Conservation (phyloP, 2,888 invertebrate species). For the Invenusta paracnida region DNA sequence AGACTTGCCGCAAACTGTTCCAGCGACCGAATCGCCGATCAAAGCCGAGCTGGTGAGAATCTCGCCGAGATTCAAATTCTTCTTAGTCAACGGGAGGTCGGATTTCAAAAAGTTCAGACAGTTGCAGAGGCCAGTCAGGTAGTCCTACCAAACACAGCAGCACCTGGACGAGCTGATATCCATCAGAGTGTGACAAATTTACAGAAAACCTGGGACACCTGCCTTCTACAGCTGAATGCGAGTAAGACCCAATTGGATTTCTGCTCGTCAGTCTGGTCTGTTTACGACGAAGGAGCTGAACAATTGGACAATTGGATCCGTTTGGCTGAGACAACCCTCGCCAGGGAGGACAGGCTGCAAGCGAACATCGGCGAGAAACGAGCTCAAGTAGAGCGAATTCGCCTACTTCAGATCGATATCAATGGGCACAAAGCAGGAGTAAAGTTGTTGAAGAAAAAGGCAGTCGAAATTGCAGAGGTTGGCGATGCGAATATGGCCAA, state of each 20-base stretch:
- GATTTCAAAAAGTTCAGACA: constrained; percentile 10
- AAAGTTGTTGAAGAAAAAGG: neutral
- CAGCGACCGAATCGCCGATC: constrained; percentile 17
- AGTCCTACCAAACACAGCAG: constrained; percentile 68
- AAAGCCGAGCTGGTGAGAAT: neutral
- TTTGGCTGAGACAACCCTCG: neutral
- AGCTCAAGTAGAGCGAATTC: neutral
- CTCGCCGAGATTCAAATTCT: neutral
- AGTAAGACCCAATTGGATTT: constrained; percentile 72
- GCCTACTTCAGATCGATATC: neutral
- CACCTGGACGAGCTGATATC: constrained; percentile 71
- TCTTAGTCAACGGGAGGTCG: constrained; percentile 15
- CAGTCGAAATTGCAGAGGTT: neutral
- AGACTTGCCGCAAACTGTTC: neutral
- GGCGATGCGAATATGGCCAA: neutral
- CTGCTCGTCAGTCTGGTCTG: constrained; percentile 76
- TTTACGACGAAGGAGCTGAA: constrained; percentile 68
- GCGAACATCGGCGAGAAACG: neutral
- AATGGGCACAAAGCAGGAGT: neutral
- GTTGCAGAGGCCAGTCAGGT: constrained; percentile 11
- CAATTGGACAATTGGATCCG: constrained; percentile 25
- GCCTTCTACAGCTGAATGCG: constrained; percentile 66
- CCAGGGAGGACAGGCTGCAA: neutral
- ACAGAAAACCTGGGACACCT: constrained; percentile 68
- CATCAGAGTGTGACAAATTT: constrained; percentile 71